These are phyloP conservation scores for Motacilla tschutschensis DNA, from an alignment of 2,113 vertebrate genomes.

Conservation along the genomic window DNA sequence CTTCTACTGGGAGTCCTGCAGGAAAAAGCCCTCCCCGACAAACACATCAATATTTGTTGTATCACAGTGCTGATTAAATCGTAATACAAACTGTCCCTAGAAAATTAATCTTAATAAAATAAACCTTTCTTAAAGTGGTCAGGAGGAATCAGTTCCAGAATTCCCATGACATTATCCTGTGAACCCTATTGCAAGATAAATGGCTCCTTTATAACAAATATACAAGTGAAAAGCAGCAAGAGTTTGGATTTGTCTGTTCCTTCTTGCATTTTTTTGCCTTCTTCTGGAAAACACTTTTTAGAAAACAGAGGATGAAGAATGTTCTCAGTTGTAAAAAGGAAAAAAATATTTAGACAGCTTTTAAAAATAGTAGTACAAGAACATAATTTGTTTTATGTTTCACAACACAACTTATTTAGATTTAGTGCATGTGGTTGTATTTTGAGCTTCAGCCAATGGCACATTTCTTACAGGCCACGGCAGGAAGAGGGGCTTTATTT, in stretches of 20 bases:
- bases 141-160: background rate
- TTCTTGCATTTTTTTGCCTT: background rate
- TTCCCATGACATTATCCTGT: background rate
- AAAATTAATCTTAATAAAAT: background rate
- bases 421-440: background rate
- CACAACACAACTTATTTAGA: background rate
- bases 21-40: background rate
- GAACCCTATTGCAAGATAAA: background rate
- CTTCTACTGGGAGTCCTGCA: background rate
- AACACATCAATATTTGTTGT: background rate
- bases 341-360: constrained; percentile 46
- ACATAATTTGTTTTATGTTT: constrained; percentile 1
- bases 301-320: constrained; percentile 1
- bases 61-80: background rate
- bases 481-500: background rate
- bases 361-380: constrained; percentile 20
- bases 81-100: background rate
- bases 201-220: background rate
- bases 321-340: constrained; percentile 4
- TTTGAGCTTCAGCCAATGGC: background rate
- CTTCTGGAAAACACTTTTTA: background rate
- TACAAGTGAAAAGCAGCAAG: background rate
- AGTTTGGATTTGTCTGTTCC: background rate
- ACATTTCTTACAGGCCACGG: background rate
- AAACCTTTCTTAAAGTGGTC: background rate